Base-by-base conservation (phyloP, 1,140 invertebrate genomes). In the Cyclargus thomasi region DNA sequence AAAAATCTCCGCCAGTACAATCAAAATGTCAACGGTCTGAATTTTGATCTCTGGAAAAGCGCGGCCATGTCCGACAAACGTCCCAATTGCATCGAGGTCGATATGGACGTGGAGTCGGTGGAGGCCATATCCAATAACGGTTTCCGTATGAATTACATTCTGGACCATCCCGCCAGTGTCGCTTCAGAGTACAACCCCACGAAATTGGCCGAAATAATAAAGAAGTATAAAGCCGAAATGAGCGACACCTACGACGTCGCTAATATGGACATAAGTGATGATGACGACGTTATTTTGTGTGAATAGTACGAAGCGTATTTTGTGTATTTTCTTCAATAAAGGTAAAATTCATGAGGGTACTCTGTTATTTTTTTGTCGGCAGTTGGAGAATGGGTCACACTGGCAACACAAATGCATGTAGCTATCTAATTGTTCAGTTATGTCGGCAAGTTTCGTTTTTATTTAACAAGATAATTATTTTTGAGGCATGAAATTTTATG, bases 21-120 rank as follows among this genome's bases (percentile, higher is more conserved):
- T 67, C 75, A 79, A 63, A 81, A 84, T 2, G 78, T 85, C 0
- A 88, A 84, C 39, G 81, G 82, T 0, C 64, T 88, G 11, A 82
- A 90, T 69, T 84, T 85, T 62, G 64, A 68, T 36, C n/a, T 80
- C 16, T 90, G 88, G 88, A 88, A 82, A 62, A 75, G 77, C 20
- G 65, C 65, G n/a, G 8, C 18, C 5, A 63, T 11, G 7, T 21
- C 67, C 14, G 20, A 1, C 7, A 68, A 67, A 16, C n/a, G 36
- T 14, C 67, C 55, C 0, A 71, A 68, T 6, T 18, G 18, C 5
- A 53, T 82, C 11, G 75, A 80, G 11, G 62, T 88, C 3, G 78
- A 88, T 4, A 78, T 90, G 36, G 88, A 90, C 64, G 53, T 88
- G 2, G 83, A 86, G 22, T 88, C 88, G 0, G 72, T 83, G 3